Evolutionary conservation across 2,797 vertebrate genomes (phyloP).

Genomic region (Pangasius larnaudii): DNA sequence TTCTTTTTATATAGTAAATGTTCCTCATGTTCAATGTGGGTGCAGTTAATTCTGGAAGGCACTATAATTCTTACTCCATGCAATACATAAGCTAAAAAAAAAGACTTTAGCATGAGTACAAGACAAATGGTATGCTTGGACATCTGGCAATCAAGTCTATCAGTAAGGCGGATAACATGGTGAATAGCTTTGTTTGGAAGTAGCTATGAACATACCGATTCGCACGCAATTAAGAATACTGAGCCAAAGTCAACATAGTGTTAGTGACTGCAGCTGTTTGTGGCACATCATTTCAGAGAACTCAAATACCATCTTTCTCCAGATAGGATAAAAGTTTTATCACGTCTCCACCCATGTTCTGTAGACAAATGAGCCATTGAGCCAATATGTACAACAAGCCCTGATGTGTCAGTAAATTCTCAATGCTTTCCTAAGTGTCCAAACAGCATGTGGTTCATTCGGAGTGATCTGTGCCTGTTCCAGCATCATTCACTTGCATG

Average conservation of each 20-base stretch:
- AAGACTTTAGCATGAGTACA: background rate
- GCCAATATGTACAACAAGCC: constrained; percentile 41
- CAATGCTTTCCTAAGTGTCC: constrained; percentile 29
- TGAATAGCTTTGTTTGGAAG: background rate
- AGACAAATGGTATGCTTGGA: background rate
- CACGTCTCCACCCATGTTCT: constrained; percentile 30
- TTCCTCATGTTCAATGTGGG: background rate
- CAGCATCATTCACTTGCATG: constrained; percentile 24
- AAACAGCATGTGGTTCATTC: constrained; percentile 31
- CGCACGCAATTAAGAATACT: constrained; percentile 39
- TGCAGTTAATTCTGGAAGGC: background rate
- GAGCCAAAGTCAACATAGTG: constrained; percentile 57
- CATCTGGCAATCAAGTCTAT: constrained; percentile 17
- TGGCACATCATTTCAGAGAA: constrained; percentile 29
- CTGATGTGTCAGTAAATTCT: constrained; percentile 36
- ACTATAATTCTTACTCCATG: background rate
- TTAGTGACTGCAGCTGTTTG: constrained; percentile 48
- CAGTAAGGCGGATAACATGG: constrained; percentile 29
- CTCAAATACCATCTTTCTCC: constrained; percentile 25
- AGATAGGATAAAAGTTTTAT: constrained; percentile 57
- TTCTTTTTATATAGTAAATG: background rate
- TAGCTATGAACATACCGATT: constrained; percentile 26
- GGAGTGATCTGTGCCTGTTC: constrained; percentile 29
- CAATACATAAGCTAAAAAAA: background rate
- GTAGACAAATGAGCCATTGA: constrained; percentile 30